phyloP scores from a whole-genome alignment of 37 sponge, comb jelly and placozoan genomes.

The Agelas oroides region DNA sequence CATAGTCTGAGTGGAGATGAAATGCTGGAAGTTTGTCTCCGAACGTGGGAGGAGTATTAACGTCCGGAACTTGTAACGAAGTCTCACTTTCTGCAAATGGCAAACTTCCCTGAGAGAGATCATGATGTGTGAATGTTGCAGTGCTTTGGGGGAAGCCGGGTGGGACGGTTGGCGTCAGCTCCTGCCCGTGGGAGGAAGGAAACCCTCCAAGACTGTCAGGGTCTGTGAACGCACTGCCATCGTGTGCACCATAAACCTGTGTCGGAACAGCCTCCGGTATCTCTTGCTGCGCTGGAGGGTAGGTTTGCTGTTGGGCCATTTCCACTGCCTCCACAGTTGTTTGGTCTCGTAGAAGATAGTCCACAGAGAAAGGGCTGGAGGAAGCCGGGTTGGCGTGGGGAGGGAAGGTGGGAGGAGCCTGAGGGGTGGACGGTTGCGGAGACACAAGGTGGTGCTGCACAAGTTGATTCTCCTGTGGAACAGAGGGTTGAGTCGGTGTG shows the following conservation, averaged over 20 bases:
- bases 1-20: not conserved
- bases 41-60: not conserved
- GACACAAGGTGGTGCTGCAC: not conserved
- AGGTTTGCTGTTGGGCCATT: not conserved
- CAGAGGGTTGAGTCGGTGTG: too few relatives aligned
- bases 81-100: too few relatives aligned
- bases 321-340: not conserved
- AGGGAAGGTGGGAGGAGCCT: not conserved
- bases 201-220: too few relatives aligned
- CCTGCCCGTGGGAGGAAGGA: too few relatives aligned
- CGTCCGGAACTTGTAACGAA: not conserved
- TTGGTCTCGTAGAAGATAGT: constrained; percentile 32
- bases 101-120: too few relatives aligned
- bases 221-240: too few relatives aligned
- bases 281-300: not conserved
- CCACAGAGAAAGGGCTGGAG: constrained; percentile 50
- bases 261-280: not conserved
- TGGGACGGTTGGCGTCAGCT: not conserved
- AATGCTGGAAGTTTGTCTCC: not conserved
- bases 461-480: too few relatives aligned
- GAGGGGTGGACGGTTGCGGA: not conserved
- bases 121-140: not conserved
- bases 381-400: not conserved
- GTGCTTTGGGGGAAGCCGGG: not conserved
- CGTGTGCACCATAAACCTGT: too few relatives aligned